Evolutionary conservation across 2,113 vertebrate species (phyloP), one percentile per base, ranked within the genome.

Genomic region (Psilopogon haemacephalus): DNA sequence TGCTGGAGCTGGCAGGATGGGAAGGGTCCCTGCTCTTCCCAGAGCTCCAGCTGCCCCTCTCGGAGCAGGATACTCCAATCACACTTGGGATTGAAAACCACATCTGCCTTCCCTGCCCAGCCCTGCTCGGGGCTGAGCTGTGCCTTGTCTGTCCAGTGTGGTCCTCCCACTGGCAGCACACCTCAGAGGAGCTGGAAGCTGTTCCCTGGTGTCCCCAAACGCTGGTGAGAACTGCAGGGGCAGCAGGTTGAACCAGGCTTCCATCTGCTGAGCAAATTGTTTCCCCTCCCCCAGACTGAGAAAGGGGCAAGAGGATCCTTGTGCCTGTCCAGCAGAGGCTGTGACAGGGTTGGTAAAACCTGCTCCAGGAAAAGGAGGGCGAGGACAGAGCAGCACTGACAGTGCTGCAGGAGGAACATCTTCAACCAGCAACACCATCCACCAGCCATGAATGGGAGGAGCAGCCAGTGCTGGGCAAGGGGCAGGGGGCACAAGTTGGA

Each of bases 341-440:
- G 42, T 6, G 1, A 2, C 0, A 0, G 69, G 93, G 52, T 7
- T 0, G 15, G 37, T 1, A 1, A 60, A 37, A 44, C 86, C 70
- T 55, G 54, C 54, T 28, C 54, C 28, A 32, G 67, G 3, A 15
- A 5, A 17, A 35, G 70, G 63, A 76, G 27, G 37, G 60, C 0
- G 18, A 77, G 62, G 44, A 15, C 35, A 27, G 21, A 28, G 63
- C 73, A 12, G 58, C 2, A 0, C 73, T 24, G 55, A 28, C 69
- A 42, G 38, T 52, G 77, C 88, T 55, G 12, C 0, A 2, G 8
- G 2, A 14, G 62, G 84, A 30, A 0, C 77, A 6, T 35, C 37
- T 3, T 12, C 60, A 56, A 2, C 3, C 3, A 4, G 21, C 60
- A 30, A 0, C 77, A 6, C 32, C 37, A 3, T 12, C 60, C 62